phyloP scores from a whole-genome alignment of 1,140 invertebrate genomes.

The Apocrypta bakeri region DNA sequence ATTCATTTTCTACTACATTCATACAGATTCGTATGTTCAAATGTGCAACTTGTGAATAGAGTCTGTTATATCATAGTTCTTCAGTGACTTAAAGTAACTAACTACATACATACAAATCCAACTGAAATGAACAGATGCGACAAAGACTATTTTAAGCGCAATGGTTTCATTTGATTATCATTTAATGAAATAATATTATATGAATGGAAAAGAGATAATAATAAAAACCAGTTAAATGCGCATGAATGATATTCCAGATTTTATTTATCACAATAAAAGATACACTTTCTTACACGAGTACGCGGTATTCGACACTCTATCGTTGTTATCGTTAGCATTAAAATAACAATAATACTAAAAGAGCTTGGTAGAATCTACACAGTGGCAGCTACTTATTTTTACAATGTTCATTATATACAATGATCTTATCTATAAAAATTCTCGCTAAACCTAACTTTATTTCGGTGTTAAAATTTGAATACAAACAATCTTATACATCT shows the following conservation, averaged over 20 bases:
- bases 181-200: no score
- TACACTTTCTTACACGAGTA: slow-evolving; percentile 29
- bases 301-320: slow-evolving; percentile 12
- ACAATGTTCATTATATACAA: slow-evolving; percentile 36
- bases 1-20: no score
- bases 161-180: background rate
- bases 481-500: slow-evolving; percentile 33
- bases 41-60: slow-evolving; percentile 17
- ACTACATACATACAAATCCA: background rate
- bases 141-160: background rate
- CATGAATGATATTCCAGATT: slow-evolving; percentile 9
- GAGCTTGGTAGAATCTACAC: slow-evolving; percentile 38
- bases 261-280: slow-evolving; percentile 51
- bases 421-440: background rate
- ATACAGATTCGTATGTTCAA: background rate
- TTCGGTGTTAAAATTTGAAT: slow-evolving; percentile 26
- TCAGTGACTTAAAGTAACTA: background rate
- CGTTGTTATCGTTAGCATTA: slow-evolving; percentile 12
- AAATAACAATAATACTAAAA: slow-evolving; percentile 38
- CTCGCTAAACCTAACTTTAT: slow-evolving; percentile 5
- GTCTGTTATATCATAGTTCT: slow-evolving; percentile 10
- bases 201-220: no score
- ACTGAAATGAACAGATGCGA: background rate
- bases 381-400: slow-evolving; percentile 3
- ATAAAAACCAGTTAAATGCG: no score